Base-by-base conservation (phyloP, 2,113 vertebrate genomes). In the Castor canadensis region DNA sequence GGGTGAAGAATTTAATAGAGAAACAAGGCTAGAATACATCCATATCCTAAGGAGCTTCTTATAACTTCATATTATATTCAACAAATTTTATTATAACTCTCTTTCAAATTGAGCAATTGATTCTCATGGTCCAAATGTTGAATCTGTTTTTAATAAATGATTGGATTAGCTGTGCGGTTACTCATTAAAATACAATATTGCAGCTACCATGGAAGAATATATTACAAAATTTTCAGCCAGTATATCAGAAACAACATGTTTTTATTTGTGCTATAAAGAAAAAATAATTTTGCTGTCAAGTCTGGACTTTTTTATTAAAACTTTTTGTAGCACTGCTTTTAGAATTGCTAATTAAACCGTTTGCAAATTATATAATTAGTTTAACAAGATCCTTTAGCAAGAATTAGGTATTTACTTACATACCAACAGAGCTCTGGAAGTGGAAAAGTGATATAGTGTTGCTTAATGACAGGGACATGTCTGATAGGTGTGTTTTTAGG, bases 361-460 rank as follows among this genome's bases (percentile, higher is more conserved):
- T 97, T 97, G 85, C 28, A 95, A 97, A 94, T 92, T 91, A 66
- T 4, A 89, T 90, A 96, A 92, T 49, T 97, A 97, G 67, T 97
- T 98, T 98, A 98, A 98, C 98, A 97, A 98, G 98, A 89, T 91
- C 91, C 71, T 97, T 97, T 92, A 92, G 71, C 49, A 24, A 30
- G 87, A n/a, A n/a, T n/a, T 52, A 8, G 19, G 3, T 67, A 84
- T 81, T 82, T 71, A 38, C 10, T 47, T 73, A 8, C 22, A 73
- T 66, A 6, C 56, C 13, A 58, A 56, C 2, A 81, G 40, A 47
- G 49, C 28, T 95, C 22, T 54, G 6, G 54, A 62, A 72, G 32
- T 54, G 6, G 16, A 79, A 11, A 64, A 28, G 7, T 79, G 11
- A 22, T 71, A 35, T 22, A 38, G 17, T 43, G 5, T 67, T 30